Evolutionary conservation across 2,797 vertebrate species (phyloP).

Genomic region (Myiothlypis chrysogaster): DNA sequence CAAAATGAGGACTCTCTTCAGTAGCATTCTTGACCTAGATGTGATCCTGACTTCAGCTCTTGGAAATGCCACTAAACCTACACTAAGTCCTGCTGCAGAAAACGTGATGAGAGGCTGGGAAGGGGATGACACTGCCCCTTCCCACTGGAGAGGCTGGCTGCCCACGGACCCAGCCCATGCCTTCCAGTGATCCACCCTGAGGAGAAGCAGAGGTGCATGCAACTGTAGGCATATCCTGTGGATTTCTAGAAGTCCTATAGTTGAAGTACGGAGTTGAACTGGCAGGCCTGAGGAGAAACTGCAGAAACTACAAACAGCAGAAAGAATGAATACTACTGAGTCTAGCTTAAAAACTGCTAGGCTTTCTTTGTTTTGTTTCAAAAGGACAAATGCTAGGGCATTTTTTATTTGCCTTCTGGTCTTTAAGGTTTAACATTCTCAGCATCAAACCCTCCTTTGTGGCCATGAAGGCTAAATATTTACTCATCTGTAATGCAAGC

Average conservation of each 20-base stretch:
- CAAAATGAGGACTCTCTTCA: not conserved
- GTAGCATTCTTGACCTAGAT: not conserved
- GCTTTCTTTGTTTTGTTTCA: slow-evolving; percentile 39
- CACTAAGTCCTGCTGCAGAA: not conserved
- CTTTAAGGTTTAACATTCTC: slow-evolving; percentile 28
- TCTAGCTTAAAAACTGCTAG: slow-evolving; percentile 4
- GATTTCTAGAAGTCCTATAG: not conserved
- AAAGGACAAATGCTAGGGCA: slow-evolving; percentile 13
- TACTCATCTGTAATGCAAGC: slow-evolving; percentile 25
- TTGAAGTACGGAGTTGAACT: not conserved
- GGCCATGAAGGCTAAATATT: slow-evolving; percentile 52
- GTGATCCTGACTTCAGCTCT: not conserved
- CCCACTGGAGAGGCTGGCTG: not conserved
- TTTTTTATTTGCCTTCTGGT: slow-evolving; percentile 23
- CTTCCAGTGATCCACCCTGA: not conserved
- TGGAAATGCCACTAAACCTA: not conserved
- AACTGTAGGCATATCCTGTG: not conserved
- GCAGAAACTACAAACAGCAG: not conserved
- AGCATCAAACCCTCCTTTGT: not conserved
- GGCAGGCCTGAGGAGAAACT: not conserved
- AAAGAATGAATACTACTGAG: not conserved
- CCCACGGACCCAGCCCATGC: not conserved
- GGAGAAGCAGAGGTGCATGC: not conserved
- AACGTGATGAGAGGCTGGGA: not conserved
- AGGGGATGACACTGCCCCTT: not conserved